A percentile compares a stretch with the other conserved stretches of the same genome.
Evolutionary conservation across 2,888 invertebrate genomes (phyloP).

Genomic region (Drosophila neonasuta): DNA sequence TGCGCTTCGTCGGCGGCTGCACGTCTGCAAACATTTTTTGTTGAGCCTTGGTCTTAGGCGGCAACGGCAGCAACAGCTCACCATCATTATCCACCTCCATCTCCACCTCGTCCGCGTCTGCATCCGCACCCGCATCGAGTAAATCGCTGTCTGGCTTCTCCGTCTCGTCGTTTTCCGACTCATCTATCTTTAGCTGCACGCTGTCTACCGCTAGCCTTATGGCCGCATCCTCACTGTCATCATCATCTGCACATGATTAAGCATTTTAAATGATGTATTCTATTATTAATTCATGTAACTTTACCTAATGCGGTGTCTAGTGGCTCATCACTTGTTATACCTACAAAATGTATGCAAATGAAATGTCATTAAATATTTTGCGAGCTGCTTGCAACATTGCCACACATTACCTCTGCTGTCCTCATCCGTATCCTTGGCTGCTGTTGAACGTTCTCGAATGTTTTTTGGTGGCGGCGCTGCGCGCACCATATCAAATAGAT

Average conservation of each 20-base stretch:
- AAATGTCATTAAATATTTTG: too few relatives aligned
- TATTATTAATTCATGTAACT: too few relatives aligned
- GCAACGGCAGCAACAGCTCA: conserved; percentile 3
- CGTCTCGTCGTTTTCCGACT: neutral
- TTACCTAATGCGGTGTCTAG: too few relatives aligned
- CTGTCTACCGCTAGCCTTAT: neutral
- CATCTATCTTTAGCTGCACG: neutral
- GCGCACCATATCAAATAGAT: conserved; percentile 52
- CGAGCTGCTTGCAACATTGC: neutral
- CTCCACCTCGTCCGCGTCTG: too few relatives aligned
- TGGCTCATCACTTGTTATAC: too few relatives aligned
- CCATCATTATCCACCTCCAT: conserved; percentile 3
- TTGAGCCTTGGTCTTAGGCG: conserved; percentile 65
- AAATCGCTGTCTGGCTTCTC: too few relatives aligned
- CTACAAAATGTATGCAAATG: too few relatives aligned
- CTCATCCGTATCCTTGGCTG: neutral
- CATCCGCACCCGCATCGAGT: too few relatives aligned
- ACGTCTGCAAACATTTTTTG: conserved; percentile 63
- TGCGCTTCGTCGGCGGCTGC: neutral
- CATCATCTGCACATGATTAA: neutral
- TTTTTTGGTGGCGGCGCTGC: conserved; percentile 45
- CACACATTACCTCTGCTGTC: neutral
- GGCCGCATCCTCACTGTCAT: neutral
- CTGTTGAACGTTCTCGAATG: conserved; percentile 14
- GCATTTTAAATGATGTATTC: neutral